These are phyloP conservation scores for Melitaea athalia DNA, from an alignment of 2,888 invertebrate genomes.

Conservation along the genomic window DNA sequence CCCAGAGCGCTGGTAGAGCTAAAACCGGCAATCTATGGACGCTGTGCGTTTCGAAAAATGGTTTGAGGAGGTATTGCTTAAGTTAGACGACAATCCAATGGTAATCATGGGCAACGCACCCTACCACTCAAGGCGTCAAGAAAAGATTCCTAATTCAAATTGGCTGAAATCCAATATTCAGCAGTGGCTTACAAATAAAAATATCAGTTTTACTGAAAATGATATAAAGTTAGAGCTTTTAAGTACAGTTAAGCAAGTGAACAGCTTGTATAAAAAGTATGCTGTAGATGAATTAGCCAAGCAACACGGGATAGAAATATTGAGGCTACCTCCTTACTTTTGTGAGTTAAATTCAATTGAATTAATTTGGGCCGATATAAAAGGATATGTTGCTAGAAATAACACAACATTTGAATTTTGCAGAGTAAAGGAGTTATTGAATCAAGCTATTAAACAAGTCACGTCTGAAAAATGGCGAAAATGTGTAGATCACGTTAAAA, in stretches of 20 bases:
- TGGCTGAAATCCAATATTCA: neutral
- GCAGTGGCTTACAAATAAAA: neutral
- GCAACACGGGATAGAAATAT: neutral
- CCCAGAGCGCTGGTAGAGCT: no score
- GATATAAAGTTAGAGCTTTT: neutral
- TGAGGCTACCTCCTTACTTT: neutral
- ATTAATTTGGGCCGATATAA: neutral
- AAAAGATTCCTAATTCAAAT: neutral
- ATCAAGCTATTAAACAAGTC: neutral
- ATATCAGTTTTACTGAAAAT: neutral
- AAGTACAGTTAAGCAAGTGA: neutral
- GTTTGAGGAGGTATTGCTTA: constrained; percentile 8
- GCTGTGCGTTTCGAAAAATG: constrained; percentile 10
- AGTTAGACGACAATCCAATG: neutral
- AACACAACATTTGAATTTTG: neutral
- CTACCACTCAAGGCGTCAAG: neutral
- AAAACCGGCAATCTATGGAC: constrained; percentile 16
- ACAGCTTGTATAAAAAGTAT: neutral
- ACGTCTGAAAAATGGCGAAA: neutral
- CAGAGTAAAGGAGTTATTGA: neutral
- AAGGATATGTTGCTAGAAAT: neutral
- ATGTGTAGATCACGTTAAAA: neutral
- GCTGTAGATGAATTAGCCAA: neutral
- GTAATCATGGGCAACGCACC: neutral
- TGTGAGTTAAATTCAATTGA: neutral